A percentile compares a stretch with the other conserved stretches of the same genome.
These are phyloP conservation scores for Leucophenga maculata DNA, from an alignment of 2,888 invertebrate genomes.

Conservation along the genomic window DNA sequence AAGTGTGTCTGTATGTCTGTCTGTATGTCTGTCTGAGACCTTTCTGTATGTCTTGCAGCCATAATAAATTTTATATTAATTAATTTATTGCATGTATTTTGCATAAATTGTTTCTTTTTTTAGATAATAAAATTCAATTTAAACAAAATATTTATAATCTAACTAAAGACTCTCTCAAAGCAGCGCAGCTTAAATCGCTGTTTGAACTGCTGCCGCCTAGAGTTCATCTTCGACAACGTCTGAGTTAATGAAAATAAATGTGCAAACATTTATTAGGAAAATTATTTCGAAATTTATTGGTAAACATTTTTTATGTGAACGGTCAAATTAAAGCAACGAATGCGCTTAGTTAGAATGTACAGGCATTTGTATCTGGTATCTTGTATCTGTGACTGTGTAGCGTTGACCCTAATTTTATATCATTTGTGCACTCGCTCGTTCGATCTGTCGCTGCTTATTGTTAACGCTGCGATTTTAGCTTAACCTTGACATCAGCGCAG, in stretches of 20 bases:
- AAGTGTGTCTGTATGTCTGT: neutral
- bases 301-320: conserved; percentile 47
- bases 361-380: conserved; percentile 1
- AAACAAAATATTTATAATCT: too few relatives aligned
- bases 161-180: neutral
- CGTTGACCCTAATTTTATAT: conserved; percentile 51
- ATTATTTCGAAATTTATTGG: conserved; percentile 51
- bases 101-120: too few relatives aligned
- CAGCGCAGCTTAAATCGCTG: neutral
- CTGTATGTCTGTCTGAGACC: neutral
- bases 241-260: conserved; percentile 55
- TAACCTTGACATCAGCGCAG: conserved; percentile 54
- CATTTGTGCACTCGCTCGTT: conserved; percentile 47
- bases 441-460: too few relatives aligned
- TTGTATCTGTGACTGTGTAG: conserved; percentile 17
- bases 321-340: neutral
- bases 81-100: neutral
- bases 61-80: conserved; percentile 1
- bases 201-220: neutral
- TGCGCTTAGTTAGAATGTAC: neutral
- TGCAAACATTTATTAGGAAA: conserved; percentile 45
- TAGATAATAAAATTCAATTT: too few relatives aligned
- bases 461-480: conserved; percentile 31
- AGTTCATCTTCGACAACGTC: conserved; percentile 28
- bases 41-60: neutral